Conservation (phyloP, 2,113 vertebrate species). For the Daboia siamensis region DNA sequence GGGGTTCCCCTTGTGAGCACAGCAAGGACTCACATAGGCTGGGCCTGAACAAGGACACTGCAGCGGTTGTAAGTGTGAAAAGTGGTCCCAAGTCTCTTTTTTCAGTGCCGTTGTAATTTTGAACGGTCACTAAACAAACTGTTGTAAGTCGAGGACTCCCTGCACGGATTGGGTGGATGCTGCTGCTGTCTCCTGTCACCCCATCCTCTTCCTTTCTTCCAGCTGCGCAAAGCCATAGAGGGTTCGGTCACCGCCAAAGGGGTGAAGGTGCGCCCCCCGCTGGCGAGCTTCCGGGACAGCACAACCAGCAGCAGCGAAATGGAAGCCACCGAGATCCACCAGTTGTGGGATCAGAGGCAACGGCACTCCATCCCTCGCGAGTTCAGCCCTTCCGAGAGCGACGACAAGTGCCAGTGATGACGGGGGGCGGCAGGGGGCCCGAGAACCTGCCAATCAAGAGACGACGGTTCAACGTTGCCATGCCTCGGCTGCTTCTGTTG, state of each 20-base stretch:
- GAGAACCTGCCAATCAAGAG: neutral
- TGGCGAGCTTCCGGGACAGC: conserved; percentile 94
- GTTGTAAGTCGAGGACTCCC: no score
- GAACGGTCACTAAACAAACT: no score
- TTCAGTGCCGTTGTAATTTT: no score
- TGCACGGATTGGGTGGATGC: neutral
- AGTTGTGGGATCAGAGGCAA: conserved; percentile 90
- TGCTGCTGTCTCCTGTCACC: neutral
- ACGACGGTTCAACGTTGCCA: neutral
- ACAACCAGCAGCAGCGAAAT: conserved; percentile 88
- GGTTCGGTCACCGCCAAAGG: conserved; percentile 92
- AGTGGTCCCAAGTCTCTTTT: no score
- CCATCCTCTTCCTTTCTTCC: neutral
- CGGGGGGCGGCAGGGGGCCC: neutral
- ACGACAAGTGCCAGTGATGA: conserved; percentile 81
- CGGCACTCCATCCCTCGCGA: conserved; percentile 82
- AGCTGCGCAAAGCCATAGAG: conserved; percentile 97
- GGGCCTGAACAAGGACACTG: no score
- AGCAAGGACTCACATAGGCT: no score
- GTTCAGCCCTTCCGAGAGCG: conserved; percentile 76
- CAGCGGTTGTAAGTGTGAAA: no score
- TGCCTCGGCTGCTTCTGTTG: neutral
- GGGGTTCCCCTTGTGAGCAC: no score
- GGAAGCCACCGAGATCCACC: conserved; percentile 89
- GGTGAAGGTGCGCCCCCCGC: conserved; percentile 88